Percentiles rank a stretch among this genome's conserved stretches.
These are phyloP conservation scores for Sthenelais limicola DNA, from an alignment of 2,888 invertebrate species.

Conservation along the genomic window DNA sequence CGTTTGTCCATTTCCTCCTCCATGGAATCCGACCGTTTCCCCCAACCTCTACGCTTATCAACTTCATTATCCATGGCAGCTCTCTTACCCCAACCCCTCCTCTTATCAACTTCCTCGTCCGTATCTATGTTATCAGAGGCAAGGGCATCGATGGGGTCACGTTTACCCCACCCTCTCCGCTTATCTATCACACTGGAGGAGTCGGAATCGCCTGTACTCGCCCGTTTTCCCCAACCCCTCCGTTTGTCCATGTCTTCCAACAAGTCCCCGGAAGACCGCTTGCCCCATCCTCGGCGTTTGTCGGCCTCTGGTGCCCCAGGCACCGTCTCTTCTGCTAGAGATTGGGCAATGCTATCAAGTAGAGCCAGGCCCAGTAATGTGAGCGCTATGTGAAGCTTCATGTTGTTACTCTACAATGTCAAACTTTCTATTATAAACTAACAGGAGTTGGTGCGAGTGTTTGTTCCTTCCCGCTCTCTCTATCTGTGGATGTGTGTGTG, in stretches of 20 bases:
- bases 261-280: constrained; percentile 9
- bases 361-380: constrained; percentile 18
- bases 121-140: not conserved
- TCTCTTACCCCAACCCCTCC: constrained; percentile 46
- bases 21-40: constrained; percentile 2
- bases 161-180: constrained; percentile 46
- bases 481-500: no score
- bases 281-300: constrained; percentile 44
- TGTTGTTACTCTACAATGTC: no score
- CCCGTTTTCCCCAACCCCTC: constrained; percentile 37
- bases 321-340: constrained; percentile 33
- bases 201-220: constrained; percentile 4
- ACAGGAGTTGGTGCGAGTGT: no score
- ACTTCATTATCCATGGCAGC: not conserved
- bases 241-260: constrained; percentile 32
- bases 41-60: constrained; percentile 37
- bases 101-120: constrained; percentile 30
- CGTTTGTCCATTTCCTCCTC: constrained; percentile 41
- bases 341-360: constrained; percentile 19
- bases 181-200: constrained; percentile 28
- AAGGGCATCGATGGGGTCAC: not conserved
- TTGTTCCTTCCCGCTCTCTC: no score
- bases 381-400: constrained; percentile 11
- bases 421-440: no score
- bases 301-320: constrained; percentile 5